A percentile compares a stretch with the other conserved stretches of the same genome.
phyloP scores from a whole-genome alignment of 2,888 invertebrate species.

The Leucophora obtusa region DNA sequence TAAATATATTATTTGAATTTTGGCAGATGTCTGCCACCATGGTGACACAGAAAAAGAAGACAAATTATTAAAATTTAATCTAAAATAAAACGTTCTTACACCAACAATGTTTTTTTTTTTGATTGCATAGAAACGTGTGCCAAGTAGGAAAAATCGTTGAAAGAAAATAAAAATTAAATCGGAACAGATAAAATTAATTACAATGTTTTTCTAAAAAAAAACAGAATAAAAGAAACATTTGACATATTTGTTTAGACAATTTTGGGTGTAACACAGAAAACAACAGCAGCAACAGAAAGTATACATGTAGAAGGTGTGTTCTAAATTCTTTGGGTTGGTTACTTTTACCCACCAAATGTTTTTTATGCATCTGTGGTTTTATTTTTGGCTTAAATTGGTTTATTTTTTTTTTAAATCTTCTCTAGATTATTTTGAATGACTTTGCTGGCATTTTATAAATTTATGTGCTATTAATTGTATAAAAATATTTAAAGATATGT shows the following conservation, averaged over 20 bases:
- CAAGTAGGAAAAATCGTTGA: conserved; percentile 3
- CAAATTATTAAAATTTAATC: conserved; percentile 28
- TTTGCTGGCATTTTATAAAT: background rate
- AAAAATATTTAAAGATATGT: conserved; percentile 15
- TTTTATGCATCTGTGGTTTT: conserved; percentile 53
- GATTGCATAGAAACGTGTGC: conserved; percentile 5
- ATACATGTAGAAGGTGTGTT: conserved; percentile 34
- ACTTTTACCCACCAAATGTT: conserved; percentile 36
- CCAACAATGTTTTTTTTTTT: background rate
- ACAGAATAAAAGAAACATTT: background rate
- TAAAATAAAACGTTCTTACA: conserved; percentile 1
- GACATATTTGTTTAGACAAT: conserved; percentile 41
- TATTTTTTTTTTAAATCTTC: conserved; percentile 1
- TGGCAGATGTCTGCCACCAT: conserved; percentile 47
- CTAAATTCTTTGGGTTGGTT: conserved; percentile 49
- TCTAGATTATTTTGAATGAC: conserved; percentile 29
- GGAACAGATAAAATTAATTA: conserved; percentile 40
- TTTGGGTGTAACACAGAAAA: conserved; percentile 35
- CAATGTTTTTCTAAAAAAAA: conserved; percentile 1
- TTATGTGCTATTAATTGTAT: conserved; percentile 5
- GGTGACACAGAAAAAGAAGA: conserved; percentile 52
- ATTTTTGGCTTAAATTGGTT: conserved; percentile 41
- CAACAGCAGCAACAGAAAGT: background rate
- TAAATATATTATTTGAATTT: conserved; percentile 30
- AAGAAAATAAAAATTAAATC: background rate